A percentile compares a stretch with the other conserved stretches of the same genome.
phyloP scores from a whole-genome alignment of 2,113 vertebrate species.

The Callaeas wilsoni region DNA sequence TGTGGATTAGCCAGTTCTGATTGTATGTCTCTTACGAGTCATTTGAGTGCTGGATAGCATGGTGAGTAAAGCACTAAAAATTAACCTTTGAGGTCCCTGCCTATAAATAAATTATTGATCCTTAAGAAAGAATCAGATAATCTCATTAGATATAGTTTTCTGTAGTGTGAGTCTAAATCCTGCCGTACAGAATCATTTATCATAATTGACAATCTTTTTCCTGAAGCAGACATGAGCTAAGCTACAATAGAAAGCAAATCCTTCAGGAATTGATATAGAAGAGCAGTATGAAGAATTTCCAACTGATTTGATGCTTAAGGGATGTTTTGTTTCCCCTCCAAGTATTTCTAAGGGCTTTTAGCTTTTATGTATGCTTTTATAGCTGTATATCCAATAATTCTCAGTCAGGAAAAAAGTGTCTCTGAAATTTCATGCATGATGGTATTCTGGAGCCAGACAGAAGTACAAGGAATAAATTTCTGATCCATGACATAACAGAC shows the following conservation, averaged over 20 bases:
- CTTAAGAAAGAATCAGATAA: not conserved
- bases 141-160: not conserved
- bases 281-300: slow-evolving; percentile 4
- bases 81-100: slow-evolving; percentile 27
- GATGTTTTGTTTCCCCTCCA: slow-evolving; percentile 15
- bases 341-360: slow-evolving; percentile 9
- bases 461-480: not conserved
- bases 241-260: not conserved
- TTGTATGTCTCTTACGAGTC: not conserved
- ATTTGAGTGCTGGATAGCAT: not conserved
- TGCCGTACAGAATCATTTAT: not conserved
- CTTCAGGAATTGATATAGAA: not conserved
- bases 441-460: not conserved
- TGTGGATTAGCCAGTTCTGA: slow-evolving; percentile 56
- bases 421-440: slow-evolving; percentile 16
- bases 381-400: not conserved
- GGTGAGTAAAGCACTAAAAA: slow-evolving; percentile 26
- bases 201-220: not conserved
- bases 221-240: not conserved
- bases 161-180: not conserved
- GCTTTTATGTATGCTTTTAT: slow-evolving; percentile 26
- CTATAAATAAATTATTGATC: slow-evolving; percentile 50
- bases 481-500: slow-evolving; percentile 4
- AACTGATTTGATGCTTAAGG: not conserved
- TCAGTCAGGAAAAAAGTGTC: not conserved